Evolutionary conservation across 1,140 invertebrate genomes (phyloP), one percentile per base, ranked within the genome.

Genomic region (Agrypnia vestita): DNA sequence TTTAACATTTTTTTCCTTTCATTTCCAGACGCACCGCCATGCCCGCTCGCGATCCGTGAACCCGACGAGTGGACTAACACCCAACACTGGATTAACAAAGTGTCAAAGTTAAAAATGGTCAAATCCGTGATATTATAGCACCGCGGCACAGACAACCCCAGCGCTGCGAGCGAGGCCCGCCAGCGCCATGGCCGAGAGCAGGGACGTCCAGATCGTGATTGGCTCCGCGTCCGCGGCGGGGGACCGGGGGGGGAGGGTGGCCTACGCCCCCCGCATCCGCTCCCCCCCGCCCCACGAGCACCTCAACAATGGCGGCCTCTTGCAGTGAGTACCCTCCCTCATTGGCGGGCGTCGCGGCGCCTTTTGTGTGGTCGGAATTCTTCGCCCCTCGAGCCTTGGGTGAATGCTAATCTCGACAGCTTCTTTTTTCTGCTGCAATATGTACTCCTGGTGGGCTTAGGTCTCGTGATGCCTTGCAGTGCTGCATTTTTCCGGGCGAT

Each of bases 161-260:
- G 64, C 47, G 44, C 19, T 6, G n/a, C 9, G n/a, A 11, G 13
- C 59, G 12, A 51, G 49, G 43, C 17, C 51, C 1, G 25, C 8
- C 21, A 59, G 4, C 15, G 43, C 35, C 21, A 67, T 53, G 75
- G 75, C 46, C 4, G 62, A 77, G n/a, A 67, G 15, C 47, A 77
- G 67, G 61, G 75, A 77, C 10, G 47, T 77, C 13, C 75, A 77
- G 75, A 77, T 77, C 59, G 25, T 46, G 17, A 21, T 77, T 1
- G 61, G 55, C 19, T 51, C 25, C 21, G 76, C 56, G 4, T 35
- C 25, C 56, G 15, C 25, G 7, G 19, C 10, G 76, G 62, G 47
- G 25, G 64, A 55, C 25, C 44, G 47, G 46, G 61, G 62, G 25
- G 61, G 46, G 19, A 17, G 62, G 35, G 76, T 71, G 64, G 62